phyloP scores from a whole-genome alignment of 1,140 invertebrate species.

The Cataglyphis hispanica region DNA sequence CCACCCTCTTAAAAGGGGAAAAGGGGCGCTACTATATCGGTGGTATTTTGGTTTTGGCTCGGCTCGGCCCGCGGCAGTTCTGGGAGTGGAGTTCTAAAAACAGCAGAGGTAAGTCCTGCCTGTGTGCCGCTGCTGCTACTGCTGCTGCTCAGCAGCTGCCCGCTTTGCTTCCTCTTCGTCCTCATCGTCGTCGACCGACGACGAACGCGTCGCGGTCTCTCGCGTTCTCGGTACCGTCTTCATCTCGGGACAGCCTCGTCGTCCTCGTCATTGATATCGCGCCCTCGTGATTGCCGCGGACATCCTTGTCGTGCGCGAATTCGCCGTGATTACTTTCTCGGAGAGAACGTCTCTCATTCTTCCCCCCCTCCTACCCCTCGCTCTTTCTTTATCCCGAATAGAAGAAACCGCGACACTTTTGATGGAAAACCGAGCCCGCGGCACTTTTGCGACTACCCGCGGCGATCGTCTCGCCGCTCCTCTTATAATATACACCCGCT shows the following conservation, averaged over 20 bases:
- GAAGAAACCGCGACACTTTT: slow-evolving; percentile 33
- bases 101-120: slow-evolving; percentile 86
- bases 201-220: slow-evolving; percentile 22
- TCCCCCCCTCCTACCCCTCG: background rate
- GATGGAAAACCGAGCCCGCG: slow-evolving; percentile 65
- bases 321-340: background rate
- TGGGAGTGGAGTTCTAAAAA: slow-evolving; percentile 87
- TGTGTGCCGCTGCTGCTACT: slow-evolving; percentile 65
- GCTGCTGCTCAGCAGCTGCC: slow-evolving; percentile 58
- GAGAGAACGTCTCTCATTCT: slow-evolving; percentile 3
- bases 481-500: slow-evolving; percentile 73
- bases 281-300: background rate
- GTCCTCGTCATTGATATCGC: background rate
- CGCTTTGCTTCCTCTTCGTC: slow-evolving; percentile 53
- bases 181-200: slow-evolving; percentile 18
- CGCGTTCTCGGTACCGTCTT: slow-evolving; percentile 1
- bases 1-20: slow-evolving; percentile 65
- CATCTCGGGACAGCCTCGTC: no score
- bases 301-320: background rate
- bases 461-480: slow-evolving; percentile 71
- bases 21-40: slow-evolving; percentile 74
- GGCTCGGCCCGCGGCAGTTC: slow-evolving; percentile 85
- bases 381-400: background rate
- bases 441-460: slow-evolving; percentile 74
- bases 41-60: slow-evolving; percentile 87